Evolutionary conservation across 2,888 invertebrate genomes (phyloP), one percentile per base, ranked within the genome.

Genomic region (Iphiclides podalirius): DNA sequence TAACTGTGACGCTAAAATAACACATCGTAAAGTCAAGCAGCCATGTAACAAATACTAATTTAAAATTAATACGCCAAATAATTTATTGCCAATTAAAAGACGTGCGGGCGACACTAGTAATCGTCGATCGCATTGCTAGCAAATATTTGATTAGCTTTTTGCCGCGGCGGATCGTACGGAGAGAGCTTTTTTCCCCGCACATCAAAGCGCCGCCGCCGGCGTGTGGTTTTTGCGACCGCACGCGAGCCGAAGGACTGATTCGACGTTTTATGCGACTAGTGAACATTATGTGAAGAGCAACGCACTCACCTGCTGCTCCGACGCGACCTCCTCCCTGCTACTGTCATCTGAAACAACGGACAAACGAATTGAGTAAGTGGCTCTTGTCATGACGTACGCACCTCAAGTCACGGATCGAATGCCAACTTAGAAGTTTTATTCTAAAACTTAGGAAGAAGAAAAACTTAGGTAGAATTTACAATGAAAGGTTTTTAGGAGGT

Each of bases 261-360:
- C 15, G 20, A 11, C 17, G 16, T 28, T 17, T 16, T 42, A 43
- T 44, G 36, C 38, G 23, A 4, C 37, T 49, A 49, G 44, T 44
- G 39, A 49, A 49, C 8, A 9, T 35, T 6, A 49, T 28, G 26
- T 26, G 46, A 43, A 23, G 37, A 49, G n/a, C 37, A 60, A 41
- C 34, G 17, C n/a, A n/a, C 15, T 12, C 75, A 88, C 89, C 87
- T 86, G 85, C 64, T 85, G 78, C 62, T 88, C 89, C 51, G 85
- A 79, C 53, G 82, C 73, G 52, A 85, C 79, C 61, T 77, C 80
- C 64, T 83, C 75, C 68, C 89, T 75, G 59, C 80, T 81, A 71
- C 85, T 86, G 68, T 86, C 86, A 85, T 86, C 89, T 88, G 86
- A 47, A 87, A 87, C 72, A 78, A 38, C 33, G 59, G 60, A 55